Percentiles rank a stretch among this genome's conserved stretches.
phyloP scores from a whole-genome alignment of 2,797 vertebrate genomes.

The Anguilla pacifica region DNA sequence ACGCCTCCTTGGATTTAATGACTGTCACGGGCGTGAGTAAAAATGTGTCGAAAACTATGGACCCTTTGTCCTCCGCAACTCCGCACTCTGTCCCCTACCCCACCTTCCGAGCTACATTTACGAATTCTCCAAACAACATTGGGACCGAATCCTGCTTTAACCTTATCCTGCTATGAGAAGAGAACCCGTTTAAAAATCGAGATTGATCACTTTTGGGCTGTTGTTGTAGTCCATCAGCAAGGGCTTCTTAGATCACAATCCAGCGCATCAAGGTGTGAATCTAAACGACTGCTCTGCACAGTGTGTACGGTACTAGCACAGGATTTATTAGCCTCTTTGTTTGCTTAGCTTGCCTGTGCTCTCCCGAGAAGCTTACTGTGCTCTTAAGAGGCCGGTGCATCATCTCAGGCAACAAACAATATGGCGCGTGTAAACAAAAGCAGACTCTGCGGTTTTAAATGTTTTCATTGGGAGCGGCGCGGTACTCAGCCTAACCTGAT shows the following conservation, averaged over 20 bases:
- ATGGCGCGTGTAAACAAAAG: conserved; percentile 65
- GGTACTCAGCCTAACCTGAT: conserved; percentile 79
- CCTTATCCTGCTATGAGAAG: background rate
- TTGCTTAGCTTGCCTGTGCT: background rate
- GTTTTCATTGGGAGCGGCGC: conserved; percentile 49
- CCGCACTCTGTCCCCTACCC: background rate
- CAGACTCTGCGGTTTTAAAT: conserved; percentile 50
- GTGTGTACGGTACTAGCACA: background rate
- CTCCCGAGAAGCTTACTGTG: background rate
- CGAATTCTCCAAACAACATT: background rate
- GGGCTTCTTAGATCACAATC: background rate
- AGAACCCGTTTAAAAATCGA: background rate
- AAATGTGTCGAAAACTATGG: background rate
- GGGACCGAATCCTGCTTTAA: background rate
- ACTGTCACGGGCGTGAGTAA: background rate
- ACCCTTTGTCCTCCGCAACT: background rate
- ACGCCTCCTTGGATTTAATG: background rate
- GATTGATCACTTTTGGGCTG: background rate
- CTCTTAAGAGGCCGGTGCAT: background rate
- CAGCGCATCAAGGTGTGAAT: background rate
- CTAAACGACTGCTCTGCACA: background rate
- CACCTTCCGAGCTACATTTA: background rate
- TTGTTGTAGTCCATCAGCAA: background rate
- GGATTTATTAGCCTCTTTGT: background rate
- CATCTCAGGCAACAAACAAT: background rate